Evolutionary conservation across 2,888 invertebrate genomes (phyloP).

Genomic region (Graphium colonna): DNA sequence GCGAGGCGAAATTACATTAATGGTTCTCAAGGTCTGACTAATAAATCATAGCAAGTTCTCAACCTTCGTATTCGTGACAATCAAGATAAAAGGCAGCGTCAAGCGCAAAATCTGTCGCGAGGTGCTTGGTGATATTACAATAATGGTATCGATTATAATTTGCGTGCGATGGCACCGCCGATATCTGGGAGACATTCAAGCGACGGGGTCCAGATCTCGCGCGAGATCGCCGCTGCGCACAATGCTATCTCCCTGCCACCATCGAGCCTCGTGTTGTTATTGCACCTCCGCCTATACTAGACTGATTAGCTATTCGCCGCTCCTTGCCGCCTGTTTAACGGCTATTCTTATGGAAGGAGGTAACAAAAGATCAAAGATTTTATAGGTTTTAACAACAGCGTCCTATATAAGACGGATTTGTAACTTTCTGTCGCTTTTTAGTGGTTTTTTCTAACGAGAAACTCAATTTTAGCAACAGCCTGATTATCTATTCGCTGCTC

Average conservation of each 20-base stretch:
- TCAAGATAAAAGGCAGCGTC: too few relatives aligned
- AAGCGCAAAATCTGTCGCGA: slow-evolving; percentile 6
- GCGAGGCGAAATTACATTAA: too few relatives aligned
- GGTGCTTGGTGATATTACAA: slow-evolving; percentile 67
- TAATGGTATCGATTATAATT: slow-evolving; percentile 81
- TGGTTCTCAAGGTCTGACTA: too few relatives aligned
- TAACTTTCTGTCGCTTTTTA: too few relatives aligned
- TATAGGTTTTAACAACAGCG: too few relatives aligned
- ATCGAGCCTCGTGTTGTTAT: slow-evolving; percentile 73
- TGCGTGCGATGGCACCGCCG: slow-evolving; percentile 74
- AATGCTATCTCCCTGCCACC: slow-evolving; percentile 74
- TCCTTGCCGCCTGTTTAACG: slow-evolving; percentile 19
- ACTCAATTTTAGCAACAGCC: too few relatives aligned
- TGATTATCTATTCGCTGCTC: slow-evolving; percentile 61
- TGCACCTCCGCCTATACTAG: slow-evolving; percentile 58
- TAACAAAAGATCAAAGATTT: too few relatives aligned
- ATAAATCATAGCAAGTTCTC: too few relatives aligned
- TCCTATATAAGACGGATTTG: too few relatives aligned
- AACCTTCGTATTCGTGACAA: too few relatives aligned
- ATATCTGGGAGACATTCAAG: slow-evolving; percentile 74
- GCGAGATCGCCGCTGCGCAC: slow-evolving; percentile 71
- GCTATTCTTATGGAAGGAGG: not conserved
- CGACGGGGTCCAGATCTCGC: slow-evolving; percentile 74
- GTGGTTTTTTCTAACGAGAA: too few relatives aligned
- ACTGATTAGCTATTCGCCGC: slow-evolving; percentile 61